Base-by-base conservation (phyloP, 2,888 invertebrate genomes). In the Tinea semifulvella region DNA sequence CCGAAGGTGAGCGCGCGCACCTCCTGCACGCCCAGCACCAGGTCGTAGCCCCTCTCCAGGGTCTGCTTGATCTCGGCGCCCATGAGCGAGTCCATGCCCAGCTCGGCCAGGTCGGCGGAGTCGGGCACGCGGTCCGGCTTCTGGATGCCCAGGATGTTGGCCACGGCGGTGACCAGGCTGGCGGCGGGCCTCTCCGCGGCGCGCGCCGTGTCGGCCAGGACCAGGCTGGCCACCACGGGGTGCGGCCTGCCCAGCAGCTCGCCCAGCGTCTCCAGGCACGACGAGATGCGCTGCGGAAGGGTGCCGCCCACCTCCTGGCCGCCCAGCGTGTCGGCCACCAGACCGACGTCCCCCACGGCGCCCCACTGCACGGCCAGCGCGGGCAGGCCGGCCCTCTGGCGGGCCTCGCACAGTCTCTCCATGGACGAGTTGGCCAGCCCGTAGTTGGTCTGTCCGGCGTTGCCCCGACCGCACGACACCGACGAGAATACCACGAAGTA, bases 81-180 rank as follows among this genome's bases (percentile, higher is more conserved):
- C 98, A 98, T 98, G 53, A 99, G 80, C 1, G 98, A 98, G 68
- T 99, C 98, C 89, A 99, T 94, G 49, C 98, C 98, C 28, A 99
- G 85, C 69, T 99, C 98, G 19, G 95, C 94, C 39, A 99, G 80
- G 31, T 90, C 91, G 3, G 91, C 86, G 19, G 85, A 84, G 31
- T 87, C 84, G 49, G 92, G 87, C 20, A 97, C 85, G 49, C 17
- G 19, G 50, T 61, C 18, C 2, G 36, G 17, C 7, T 36, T 10
- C 18, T 36, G 6, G 36, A 53, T 52, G 84, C 92, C 93, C 44
- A 97, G 79, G 58, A 97, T 95, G 65, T 96, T 94, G 42, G 91
- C 92, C 7, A 97, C 88, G 38, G 92, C 89, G 53, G 91, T 87
- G 35, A 90, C 82, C 7, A 96, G 79, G 63, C 75, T 79, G 55